Base-by-base conservation (phyloP, 2,888 invertebrate species). In the Lamproptera curius region DNA sequence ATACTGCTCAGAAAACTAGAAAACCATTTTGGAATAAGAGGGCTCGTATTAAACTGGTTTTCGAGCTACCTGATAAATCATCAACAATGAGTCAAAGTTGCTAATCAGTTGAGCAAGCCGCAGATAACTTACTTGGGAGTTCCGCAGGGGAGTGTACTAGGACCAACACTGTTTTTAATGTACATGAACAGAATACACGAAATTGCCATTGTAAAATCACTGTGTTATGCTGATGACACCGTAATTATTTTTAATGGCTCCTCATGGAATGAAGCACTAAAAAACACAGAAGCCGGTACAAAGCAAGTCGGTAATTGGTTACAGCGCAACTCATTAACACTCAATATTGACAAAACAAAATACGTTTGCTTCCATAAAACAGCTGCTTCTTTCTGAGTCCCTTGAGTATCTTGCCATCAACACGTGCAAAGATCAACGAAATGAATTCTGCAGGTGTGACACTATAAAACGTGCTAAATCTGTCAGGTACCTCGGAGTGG, bases 81-180 rank as follows among this genome's bases (percentile, higher is more conserved):
- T 10, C 6, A 9, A 28, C 28, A 28, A 28, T 6, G 10, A 2
- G 28, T 28, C 2, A 28, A 9, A 28, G 9, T 28, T 10, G 20
- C 4, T 20, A 20, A 20, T 5, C 3, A 5, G 6, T 5, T 6
- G 3, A 20, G 20, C 6, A 20, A 5, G 4, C 20, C 20, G 20
- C 20, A 20, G 6, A 5, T 5, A 5, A 6, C 6, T 20, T 5
- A 20, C 6, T 20, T 20, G 16, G 41, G 36, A 14, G 41, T 46
- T 10, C 46, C 37, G n/a, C 46, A 47, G 28, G 46, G 46, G 9
- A 47, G 37, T 37, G 16, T 47, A n/a, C 42, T 47, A 8, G 46
- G 46, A 1, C 47, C 47, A 6, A 41, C 34, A 6, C 17, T 42
- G 20, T 47, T 47, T 20, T 28, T n/a, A n/a, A 2, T 10, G 10